Evolutionary conservation across 2,113 vertebrate species (phyloP).

Genomic region (Anas platyrhynchos): DNA sequence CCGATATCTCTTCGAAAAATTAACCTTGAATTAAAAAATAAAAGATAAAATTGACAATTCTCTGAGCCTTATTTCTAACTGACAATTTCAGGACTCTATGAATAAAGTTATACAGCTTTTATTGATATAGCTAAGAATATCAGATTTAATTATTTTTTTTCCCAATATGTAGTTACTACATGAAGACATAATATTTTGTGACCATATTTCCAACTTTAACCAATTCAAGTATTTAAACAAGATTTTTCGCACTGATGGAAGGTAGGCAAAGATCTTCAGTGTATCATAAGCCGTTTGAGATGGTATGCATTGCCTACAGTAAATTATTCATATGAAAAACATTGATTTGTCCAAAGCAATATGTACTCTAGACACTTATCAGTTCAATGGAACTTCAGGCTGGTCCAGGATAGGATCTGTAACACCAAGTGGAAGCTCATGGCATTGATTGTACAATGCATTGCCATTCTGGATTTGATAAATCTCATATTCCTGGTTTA

Average conservation of each 20-base stretch:
- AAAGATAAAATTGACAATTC: not conserved
- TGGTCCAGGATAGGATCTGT: not conserved
- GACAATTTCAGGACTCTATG: not conserved
- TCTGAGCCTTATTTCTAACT: not conserved
- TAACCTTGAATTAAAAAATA: not conserved
- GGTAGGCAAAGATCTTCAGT: not conserved
- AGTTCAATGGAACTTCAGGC: not conserved
- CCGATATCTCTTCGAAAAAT: not conserved
- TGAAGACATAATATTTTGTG: not conserved
- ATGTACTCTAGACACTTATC: not conserved
- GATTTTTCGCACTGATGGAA: not conserved
- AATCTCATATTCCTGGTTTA: not conserved
- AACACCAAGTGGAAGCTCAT: not conserved
- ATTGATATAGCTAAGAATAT: not conserved
- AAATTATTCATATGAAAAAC: not conserved
- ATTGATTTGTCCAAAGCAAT: not conserved
- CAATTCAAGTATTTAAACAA: not conserved
- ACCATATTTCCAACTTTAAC: not conserved
- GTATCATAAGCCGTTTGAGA: not conserved
- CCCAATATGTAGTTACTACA: not conserved
- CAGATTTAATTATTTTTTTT: not conserved
- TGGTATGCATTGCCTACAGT: not conserved
- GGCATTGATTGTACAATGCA: not conserved
- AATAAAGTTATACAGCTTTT: not conserved
- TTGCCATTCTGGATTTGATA: not conserved